Evolutionary conservation across 2,888 invertebrate species (phyloP).

Genomic region (Chrysolina americana): DNA sequence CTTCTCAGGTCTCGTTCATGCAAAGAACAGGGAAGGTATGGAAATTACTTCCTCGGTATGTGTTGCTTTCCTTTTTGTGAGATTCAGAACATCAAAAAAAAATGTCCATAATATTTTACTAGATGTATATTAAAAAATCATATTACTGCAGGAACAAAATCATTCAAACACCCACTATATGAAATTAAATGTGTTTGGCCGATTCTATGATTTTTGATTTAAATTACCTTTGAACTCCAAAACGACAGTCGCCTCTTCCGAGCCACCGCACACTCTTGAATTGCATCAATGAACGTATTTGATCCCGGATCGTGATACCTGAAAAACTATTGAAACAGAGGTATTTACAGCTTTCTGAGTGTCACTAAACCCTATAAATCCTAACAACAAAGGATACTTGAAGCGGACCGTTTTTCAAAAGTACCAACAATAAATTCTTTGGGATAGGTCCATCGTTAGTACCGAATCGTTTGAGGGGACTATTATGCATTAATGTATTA

Average conservation of each 20-base stretch:
- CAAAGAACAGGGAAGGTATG: no score
- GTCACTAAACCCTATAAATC: slow-evolving; percentile 28
- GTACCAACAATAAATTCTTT: slow-evolving; percentile 21
- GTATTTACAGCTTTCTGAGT: slow-evolving; percentile 27
- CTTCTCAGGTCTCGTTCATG: no score
- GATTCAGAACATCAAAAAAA: no score
- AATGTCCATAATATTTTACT: no score
- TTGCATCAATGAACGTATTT: slow-evolving; percentile 13
- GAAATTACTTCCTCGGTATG: no score
- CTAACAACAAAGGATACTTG: slow-evolving; percentile 9
- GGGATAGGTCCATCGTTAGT: slow-evolving; percentile 24
- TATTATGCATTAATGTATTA: slow-evolving; percentile 43
- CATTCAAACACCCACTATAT: no score
- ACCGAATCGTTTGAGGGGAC: slow-evolving; percentile 19
- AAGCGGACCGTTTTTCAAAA: slow-evolving; percentile 24
- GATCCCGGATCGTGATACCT: slow-evolving; percentile 9
- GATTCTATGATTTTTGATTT: no score
- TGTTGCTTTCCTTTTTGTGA: no score
- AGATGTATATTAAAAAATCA: no score
- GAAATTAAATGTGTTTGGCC: no score
- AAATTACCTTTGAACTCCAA: no score
- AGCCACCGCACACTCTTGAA: neutral
- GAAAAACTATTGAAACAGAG: slow-evolving; percentile 8
- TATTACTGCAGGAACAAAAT: no score
- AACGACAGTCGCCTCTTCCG: neutral